These are phyloP conservation scores for Boulengerochromis microlepis DNA, from an alignment of 2,113 vertebrate species.

Conservation along the genomic window DNA sequence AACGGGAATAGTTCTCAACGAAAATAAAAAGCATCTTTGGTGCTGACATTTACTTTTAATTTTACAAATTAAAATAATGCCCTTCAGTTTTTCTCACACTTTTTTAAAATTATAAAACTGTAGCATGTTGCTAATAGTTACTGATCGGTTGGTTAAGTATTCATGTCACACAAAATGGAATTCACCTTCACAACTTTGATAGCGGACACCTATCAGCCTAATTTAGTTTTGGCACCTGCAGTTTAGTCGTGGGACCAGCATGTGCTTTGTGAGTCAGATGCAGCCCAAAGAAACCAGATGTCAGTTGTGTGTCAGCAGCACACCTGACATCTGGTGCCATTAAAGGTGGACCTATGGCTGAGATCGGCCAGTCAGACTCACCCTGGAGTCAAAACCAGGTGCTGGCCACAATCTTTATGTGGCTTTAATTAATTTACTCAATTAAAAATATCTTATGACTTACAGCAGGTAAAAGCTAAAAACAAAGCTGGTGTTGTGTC, in stretches of 20 bases:
- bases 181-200: not conserved
- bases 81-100: not conserved
- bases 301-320: not conserved
- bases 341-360: not conserved
- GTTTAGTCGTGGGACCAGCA: not conserved
- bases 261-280: not conserved
- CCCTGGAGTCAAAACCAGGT: not conserved
- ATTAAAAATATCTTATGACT: not conserved
- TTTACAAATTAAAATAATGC: not conserved
- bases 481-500: not conserved
- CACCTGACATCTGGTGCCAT: not conserved
- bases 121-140: not conserved
- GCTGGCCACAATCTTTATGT: not conserved
- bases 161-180: not conserved
- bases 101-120: not conserved
- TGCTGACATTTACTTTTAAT: not conserved
- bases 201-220: not conserved
- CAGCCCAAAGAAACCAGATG: not conserved
- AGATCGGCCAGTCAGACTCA: not conserved
- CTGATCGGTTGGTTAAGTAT: not conserved
- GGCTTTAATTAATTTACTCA: not conserved
- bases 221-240: not conserved
- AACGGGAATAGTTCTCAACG: rapidly evolving
- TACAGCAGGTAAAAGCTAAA: not conserved
- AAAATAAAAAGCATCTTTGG: not conserved